phyloP scores from a whole-genome alignment of 2,888 invertebrate genomes.

The Drosophila nr. medialis region DNA sequence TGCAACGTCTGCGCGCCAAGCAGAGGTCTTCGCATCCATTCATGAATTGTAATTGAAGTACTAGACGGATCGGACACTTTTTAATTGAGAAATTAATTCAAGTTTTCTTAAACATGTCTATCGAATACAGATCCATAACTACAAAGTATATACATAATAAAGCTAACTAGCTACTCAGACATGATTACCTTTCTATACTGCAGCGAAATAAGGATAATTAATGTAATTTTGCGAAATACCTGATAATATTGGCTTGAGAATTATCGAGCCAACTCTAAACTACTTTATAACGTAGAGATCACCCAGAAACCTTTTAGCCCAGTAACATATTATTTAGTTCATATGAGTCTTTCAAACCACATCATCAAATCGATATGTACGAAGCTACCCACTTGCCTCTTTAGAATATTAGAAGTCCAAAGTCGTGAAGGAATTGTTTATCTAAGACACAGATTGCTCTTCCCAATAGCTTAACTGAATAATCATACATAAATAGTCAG shows the following conservation, averaged over 20 bases:
- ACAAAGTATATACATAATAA: background rate
- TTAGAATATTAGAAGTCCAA: background rate
- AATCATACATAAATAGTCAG: no score
- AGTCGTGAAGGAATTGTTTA: background rate
- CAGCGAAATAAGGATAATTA: background rate
- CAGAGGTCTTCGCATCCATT: conserved; percentile 50
- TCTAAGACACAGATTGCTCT: no score
- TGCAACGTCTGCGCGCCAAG: conserved; percentile 14
- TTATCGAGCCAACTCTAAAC: background rate
- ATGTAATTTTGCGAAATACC: background rate
- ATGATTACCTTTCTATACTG: background rate
- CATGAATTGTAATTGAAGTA: conserved; percentile 69
- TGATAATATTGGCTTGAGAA: background rate
- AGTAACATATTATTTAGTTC: background rate
- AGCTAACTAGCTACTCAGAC: background rate
- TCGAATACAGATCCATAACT: background rate
- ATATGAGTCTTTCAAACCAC: background rate
- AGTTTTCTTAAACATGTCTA: conserved; percentile 9
- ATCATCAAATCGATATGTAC: background rate
- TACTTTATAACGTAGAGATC: no score
- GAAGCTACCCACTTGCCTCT: no score
- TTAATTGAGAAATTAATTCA: conserved; percentile 67
- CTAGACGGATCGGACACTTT: conserved; percentile 68
- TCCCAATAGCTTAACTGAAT: background rate
- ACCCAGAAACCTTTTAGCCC: no score